Evolutionary conservation across 1,140 invertebrate genomes (phyloP), one percentile per base, ranked within the genome.

Genomic region (Bicyclus anynana): DNA sequence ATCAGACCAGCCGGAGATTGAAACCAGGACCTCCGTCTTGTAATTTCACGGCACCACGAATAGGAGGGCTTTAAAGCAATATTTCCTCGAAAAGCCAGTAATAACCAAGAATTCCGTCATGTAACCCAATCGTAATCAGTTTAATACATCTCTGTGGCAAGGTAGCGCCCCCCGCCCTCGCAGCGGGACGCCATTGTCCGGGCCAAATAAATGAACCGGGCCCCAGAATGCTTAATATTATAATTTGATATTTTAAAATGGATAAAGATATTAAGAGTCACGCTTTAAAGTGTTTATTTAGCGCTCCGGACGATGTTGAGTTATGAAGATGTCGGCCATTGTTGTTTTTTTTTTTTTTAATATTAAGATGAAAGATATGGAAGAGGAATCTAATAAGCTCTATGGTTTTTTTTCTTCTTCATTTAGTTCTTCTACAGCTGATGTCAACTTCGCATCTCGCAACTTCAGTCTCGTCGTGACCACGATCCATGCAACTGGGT

Each of bases 221-320:
- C 58, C 65, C 63, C 66, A 66, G 68, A 69, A 77, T 74, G 72
- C 60, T 80, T 80, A 84, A 84, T 84, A 84, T 80, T 84, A 84
- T 84, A 84, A 84, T 84, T 84, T 84, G 79, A 84, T 84, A 84
- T 84, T 84, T 84, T 79, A 72, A 80, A 81, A 80, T 64, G 80
- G 72, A 81, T 84, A 80, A 76, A 82, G 76, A 82, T 84, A 82
- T 84, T 82, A 79, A 81, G 71, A 82, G 79, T 84, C 81, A 84
- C 81, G 79, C 74, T 74, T 59, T 29, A 42, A 54, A 77, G 79
- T 84, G 81, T 84, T 80, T 80, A 77, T 79, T 84, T 77, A 83
- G 68, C 80, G 69, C 68, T 69, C 29, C 62, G 69, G 65, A 62
- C 69, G 62, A 72, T 67, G 63, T 67, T 66, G 74, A 77, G 54